Percentiles rank a stretch among this genome's conserved stretches.
phyloP scores from a whole-genome alignment of 2,888 invertebrate genomes.

The Oscheius myriophilus region DNA sequence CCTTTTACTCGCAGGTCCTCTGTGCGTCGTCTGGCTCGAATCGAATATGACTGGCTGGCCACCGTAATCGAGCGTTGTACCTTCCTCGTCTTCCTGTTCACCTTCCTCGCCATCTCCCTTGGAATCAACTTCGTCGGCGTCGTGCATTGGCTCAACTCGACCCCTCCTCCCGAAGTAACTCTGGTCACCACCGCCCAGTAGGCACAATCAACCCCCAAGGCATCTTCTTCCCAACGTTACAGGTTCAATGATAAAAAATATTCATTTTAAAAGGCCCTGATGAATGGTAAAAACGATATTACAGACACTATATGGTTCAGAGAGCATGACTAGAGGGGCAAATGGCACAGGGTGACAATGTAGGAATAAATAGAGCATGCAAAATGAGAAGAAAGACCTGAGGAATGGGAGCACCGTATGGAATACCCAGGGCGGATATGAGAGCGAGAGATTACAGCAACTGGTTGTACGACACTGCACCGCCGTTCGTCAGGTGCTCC shows the following conservation, averaged over 20 bases:
- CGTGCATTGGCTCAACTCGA: slow-evolving; percentile 33
- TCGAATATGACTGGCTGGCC: slow-evolving; percentile 42
- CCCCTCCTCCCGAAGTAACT: slow-evolving; percentile 13
- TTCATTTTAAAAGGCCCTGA: slow-evolving; percentile 6
- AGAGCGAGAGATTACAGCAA: slow-evolving; percentile 35
- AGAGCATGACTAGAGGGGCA: too few species aligned
- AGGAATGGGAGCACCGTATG: slow-evolving; percentile 26
- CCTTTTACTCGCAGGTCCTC: too few species aligned
- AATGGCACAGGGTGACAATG: too few species aligned
- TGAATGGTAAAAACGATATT: background rate
- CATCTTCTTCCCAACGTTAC: slow-evolving; percentile 1
- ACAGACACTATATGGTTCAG: background rate
- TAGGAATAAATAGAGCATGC: slow-evolving; percentile 13
- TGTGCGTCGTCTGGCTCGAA: slow-evolving; percentile 15
- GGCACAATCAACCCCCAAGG: too few species aligned
- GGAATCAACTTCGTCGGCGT: slow-evolving; percentile 33
- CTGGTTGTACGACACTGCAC: slow-evolving; percentile 41
- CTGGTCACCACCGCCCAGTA: slow-evolving; percentile 8
- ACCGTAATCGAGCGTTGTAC: slow-evolving; percentile 40
- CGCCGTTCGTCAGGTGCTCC: slow-evolving; percentile 28
- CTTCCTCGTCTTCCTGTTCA: slow-evolving; percentile 33
- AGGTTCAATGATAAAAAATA: slow-evolving; percentile 7
- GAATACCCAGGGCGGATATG: slow-evolving; percentile 6
- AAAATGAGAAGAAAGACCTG: slow-evolving; percentile 22
- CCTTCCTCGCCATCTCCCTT: slow-evolving; percentile 31